Percentiles rank a stretch among this genome's conserved stretches.
phyloP scores from a whole-genome alignment of 2,888 invertebrate species.

The Chrysomela aeneicollis region DNA sequence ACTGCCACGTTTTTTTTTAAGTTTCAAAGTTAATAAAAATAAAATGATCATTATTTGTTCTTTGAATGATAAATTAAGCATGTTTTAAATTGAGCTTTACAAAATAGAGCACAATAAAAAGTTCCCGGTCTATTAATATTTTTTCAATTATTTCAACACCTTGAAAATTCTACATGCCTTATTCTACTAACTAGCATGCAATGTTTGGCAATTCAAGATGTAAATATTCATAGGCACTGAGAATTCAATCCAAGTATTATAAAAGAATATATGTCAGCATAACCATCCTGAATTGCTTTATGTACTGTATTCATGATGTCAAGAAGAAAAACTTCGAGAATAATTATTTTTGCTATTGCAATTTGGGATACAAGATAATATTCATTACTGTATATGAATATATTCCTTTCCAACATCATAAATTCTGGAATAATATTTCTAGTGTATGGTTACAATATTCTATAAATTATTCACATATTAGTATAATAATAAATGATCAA shows the following conservation, averaged over 20 bases:
- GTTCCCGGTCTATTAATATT: too few species aligned
- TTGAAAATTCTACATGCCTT: slow-evolving; percentile 46
- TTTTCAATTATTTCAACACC: neutral
- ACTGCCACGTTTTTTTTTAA: neutral
- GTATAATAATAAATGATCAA: slow-evolving; percentile 54
- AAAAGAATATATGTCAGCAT: too few species aligned
- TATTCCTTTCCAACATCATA: slow-evolving; percentile 27
- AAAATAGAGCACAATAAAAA: slow-evolving; percentile 1
- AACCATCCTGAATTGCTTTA: slow-evolving; percentile 6
- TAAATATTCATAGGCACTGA: slow-evolving; percentile 1
- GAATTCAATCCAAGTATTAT: neutral
- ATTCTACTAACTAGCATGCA: slow-evolving; percentile 48
- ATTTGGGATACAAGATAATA: too few species aligned
- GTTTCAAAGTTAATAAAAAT: neutral
- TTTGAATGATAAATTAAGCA: slow-evolving; percentile 1
- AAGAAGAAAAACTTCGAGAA: too few species aligned
- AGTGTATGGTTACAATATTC: slow-evolving; percentile 52
- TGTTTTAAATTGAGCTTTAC: neutral
- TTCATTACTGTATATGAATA: too few species aligned
- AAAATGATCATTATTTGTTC: neutral
- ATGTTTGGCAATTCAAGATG: slow-evolving; percentile 31
- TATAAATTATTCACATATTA: slow-evolving; percentile 59
- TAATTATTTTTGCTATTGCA: too few species aligned
- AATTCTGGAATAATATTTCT: slow-evolving; percentile 19
- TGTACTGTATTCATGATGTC: slow-evolving; percentile 14